Evolutionary conservation across 2,797 vertebrate genomes (phyloP).

Genomic region (Alcedo quadribrachys): DNA sequence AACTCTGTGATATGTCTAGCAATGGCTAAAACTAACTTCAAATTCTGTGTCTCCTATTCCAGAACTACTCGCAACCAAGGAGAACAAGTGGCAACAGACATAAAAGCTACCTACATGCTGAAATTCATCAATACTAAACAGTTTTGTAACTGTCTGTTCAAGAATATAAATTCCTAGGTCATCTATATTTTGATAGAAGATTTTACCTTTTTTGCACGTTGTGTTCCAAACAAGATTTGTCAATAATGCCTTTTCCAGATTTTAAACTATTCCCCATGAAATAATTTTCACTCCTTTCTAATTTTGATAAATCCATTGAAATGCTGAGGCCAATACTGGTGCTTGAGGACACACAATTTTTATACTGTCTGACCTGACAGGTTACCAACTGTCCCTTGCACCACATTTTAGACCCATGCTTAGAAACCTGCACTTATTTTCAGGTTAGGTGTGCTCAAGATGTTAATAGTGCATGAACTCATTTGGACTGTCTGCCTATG

Average conservation of each 20-base stretch:
- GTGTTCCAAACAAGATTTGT: neutral
- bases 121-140: neutral
- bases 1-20: neutral
- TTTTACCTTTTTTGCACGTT: neutral
- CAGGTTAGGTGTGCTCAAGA: neutral
- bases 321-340: neutral
- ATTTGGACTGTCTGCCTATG: neutral
- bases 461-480: neutral
- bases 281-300: neutral
- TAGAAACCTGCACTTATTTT: neutral
- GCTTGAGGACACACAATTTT: neutral
- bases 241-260: neutral
- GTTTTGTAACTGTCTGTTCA: neutral
- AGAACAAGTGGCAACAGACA: neutral
- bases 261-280: neutral
- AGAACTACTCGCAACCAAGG: neutral
- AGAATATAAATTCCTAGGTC: neutral
- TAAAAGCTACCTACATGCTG: neutral
- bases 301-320: neutral
- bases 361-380: neutral
- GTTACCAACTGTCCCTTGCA: neutral
- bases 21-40: too few relatives aligned
- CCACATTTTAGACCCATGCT: neutral
- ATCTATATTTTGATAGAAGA: neutral
- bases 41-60: neutral